phyloP scores from a whole-genome alignment of 1,140 invertebrate species.

The Nixonia krombeini region DNA sequence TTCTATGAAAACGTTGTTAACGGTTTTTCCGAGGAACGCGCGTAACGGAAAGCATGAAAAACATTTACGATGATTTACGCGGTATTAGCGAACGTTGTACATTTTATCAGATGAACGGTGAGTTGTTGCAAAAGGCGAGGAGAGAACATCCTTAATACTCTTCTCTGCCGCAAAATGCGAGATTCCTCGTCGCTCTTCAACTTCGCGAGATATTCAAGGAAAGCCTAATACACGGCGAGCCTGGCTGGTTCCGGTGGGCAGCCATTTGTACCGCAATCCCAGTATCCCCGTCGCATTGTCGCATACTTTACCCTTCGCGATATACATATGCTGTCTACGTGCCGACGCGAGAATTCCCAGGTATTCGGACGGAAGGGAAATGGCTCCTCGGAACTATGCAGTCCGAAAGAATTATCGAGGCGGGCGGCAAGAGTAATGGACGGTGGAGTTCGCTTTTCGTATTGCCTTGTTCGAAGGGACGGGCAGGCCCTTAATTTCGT shows the following conservation, averaged over 20 bases:
- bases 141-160: background rate
- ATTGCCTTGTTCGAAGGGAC: conserved; percentile 38
- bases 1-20: no score
- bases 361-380: conserved; percentile 39
- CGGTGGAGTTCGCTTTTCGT: conserved; percentile 39
- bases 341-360: conserved; percentile 27
- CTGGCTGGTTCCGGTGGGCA: background rate
- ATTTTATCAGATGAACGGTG: no score
- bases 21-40: no score
- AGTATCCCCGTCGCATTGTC: conserved; percentile 8
- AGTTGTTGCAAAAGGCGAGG: background rate
- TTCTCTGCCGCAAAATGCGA: background rate
- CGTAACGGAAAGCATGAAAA: no score
- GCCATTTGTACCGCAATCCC: background rate
- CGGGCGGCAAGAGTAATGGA: conserved; percentile 45
- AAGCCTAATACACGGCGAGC: no score
- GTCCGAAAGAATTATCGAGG: conserved; percentile 48
- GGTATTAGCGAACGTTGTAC: no score
- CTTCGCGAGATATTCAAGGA: no score
- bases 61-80: no score
- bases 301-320: conserved; percentile 33
- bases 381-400: conserved; percentile 38
- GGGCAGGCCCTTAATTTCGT: conserved; percentile 42
- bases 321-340: conserved; percentile 32
- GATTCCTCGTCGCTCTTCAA: no score